These are phyloP conservation scores for Vireo altiloquus DNA, from an alignment of 2,113 vertebrate species.

Conservation along the genomic window DNA sequence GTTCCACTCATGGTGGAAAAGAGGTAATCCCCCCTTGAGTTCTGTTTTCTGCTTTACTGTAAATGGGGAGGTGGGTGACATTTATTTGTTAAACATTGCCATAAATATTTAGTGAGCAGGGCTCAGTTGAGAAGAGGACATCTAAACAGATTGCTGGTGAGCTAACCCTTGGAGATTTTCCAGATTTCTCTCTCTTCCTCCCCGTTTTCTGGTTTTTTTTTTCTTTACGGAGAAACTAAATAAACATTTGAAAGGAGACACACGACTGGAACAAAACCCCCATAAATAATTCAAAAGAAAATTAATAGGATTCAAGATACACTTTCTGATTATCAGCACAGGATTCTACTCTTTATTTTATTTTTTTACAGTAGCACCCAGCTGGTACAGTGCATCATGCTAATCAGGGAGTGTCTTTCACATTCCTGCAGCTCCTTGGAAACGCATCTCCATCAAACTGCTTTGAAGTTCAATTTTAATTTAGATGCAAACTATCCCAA, in stretches of 20 bases:
- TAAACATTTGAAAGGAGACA: constrained; percentile 46
- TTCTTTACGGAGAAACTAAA: constrained; percentile 33
- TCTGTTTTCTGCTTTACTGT: not conserved
- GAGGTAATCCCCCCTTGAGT: not conserved
- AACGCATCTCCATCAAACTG: constrained; percentile 34
- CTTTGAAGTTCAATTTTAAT: constrained; percentile 75
- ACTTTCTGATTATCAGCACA: constrained; percentile 19
- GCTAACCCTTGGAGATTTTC: not conserved
- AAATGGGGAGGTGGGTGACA: constrained; percentile 12
- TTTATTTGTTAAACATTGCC: constrained; percentile 11
- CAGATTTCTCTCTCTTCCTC: constrained; percentile 10
- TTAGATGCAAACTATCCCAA: constrained; percentile 66
- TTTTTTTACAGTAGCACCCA: constrained; percentile 27
- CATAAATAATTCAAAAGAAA: constrained; percentile 64
- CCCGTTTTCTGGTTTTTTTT: not conserved
- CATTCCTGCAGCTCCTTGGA: constrained; percentile 43
- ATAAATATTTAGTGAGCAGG: constrained; percentile 23
- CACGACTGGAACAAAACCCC: not conserved
- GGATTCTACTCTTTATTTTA: not conserved
- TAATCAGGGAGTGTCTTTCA: constrained; percentile 54
- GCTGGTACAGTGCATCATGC: constrained; percentile 10
- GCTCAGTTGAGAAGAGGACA: not conserved
- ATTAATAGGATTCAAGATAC: constrained; percentile 27
- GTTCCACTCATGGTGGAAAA: not conserved
- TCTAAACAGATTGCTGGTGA: constrained; percentile 5